Evolutionary conservation across 1,140 invertebrate genomes (phyloP).

Genomic region (Magallana gigas): DNA sequence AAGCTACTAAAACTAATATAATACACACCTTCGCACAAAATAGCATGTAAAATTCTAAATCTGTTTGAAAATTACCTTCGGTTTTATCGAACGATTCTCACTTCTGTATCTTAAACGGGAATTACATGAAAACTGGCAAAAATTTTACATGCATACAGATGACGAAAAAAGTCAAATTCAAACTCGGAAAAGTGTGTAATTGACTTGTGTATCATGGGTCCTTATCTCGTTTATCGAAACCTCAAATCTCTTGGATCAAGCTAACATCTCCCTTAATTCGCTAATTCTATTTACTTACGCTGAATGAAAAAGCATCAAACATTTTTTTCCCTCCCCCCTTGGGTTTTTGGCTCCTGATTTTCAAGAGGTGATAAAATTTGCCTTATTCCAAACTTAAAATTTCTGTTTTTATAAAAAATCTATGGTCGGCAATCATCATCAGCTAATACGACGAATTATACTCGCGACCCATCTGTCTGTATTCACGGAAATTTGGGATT

Average conservation of each 20-base stretch:
- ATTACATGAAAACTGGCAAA: constrained; percentile 22
- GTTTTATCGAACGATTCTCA: constrained; percentile 2
- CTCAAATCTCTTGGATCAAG: constrained; percentile 3
- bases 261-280: constrained; percentile 9
- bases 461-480: constrained; percentile 23
- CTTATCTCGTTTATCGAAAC: constrained; percentile 13
- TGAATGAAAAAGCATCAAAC: constrained; percentile 26
- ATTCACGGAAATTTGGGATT: constrained; percentile 30
- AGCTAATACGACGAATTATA: constrained; percentile 2
- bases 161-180: constrained; percentile 19
- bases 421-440: not conserved
- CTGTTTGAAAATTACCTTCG: constrained; percentile 1
- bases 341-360: constrained; percentile 17
- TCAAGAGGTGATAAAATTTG: constrained; percentile 24
- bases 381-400: constrained; percentile 13
- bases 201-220: constrained; percentile 10
- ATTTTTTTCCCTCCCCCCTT: constrained; percentile 20
- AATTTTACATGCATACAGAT: constrained; percentile 13
- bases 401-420: constrained; percentile 3
- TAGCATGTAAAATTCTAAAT: not conserved
- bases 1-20: too few relatives aligned
- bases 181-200: constrained; percentile 10
- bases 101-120: not conserved
- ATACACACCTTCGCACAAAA: too few relatives aligned
- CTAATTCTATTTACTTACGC: constrained; percentile 36